Evolutionary conservation across 1,140 invertebrate species (phyloP).

Genomic region (Dinoponera quadriceps): DNA sequence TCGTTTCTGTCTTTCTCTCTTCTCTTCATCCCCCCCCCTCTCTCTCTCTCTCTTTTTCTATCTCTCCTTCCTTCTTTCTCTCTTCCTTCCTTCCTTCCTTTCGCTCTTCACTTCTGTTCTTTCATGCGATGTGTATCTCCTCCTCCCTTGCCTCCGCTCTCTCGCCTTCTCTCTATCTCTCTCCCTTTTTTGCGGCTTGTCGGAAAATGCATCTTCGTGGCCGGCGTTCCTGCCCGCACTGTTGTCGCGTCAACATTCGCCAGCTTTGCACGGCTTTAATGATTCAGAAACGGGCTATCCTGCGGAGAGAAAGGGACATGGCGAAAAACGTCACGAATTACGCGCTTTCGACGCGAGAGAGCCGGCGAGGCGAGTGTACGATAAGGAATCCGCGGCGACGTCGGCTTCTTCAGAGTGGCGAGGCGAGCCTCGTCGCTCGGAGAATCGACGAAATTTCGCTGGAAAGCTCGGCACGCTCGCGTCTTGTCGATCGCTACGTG

Average conservation of each 20-base stretch:
- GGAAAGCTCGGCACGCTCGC: too few species aligned
- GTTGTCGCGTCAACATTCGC: background rate
- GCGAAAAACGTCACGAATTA: background rate
- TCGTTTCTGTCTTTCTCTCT: conserved; percentile 49
- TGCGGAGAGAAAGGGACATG: background rate
- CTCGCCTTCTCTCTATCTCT: conserved; percentile 43
- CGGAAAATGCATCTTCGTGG: conserved; percentile 38
- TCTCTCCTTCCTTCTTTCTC: conserved; percentile 35
- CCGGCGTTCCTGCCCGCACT: conserved; percentile 20
- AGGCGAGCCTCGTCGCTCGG: too few species aligned
- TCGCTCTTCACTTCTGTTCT: conserved; percentile 16
- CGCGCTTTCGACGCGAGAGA: background rate
- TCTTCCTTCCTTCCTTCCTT: conserved; percentile 51
- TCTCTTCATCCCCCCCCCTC: conserved; percentile 5
- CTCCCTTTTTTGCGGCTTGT: conserved; percentile 50
- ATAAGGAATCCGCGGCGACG: background rate
- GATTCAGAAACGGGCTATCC: background rate
- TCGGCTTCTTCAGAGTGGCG: too few species aligned
- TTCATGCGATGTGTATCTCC: conserved; percentile 42
- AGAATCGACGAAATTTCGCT: too few species aligned
- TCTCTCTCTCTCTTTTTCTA: conserved; percentile 5
- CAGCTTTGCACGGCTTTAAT: conserved; percentile 12
- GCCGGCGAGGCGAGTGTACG: background rate
- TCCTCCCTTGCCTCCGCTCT: conserved; percentile 47
- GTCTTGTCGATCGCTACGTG: too few species aligned